Conservation (phyloP, 1,140 invertebrate species). For the Chironomus tepperi region DNA sequence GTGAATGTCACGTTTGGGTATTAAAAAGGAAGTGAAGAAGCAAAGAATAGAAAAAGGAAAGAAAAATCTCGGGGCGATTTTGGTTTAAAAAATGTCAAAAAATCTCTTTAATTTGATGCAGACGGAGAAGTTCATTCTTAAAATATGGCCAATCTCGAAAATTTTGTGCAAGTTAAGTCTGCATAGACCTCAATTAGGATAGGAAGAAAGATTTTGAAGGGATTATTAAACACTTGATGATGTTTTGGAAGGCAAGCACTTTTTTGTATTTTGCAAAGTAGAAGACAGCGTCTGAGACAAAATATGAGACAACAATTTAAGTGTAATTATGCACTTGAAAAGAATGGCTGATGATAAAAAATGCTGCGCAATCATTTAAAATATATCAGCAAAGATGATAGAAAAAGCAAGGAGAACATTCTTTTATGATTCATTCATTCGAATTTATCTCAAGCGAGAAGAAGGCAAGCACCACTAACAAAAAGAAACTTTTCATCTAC, state of each 20-base stretch:
- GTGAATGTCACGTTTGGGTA: conserved; percentile 11
- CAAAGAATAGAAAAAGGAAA: background rate
- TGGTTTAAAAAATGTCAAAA: background rate
- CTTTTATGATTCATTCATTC: conserved; percentile 9
- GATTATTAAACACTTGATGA: conserved; percentile 19
- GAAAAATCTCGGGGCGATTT: background rate
- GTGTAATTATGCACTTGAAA: conserved; percentile 23
- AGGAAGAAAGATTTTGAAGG: background rate
- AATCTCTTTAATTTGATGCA: conserved; percentile 8
- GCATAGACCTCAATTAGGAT: conserved; percentile 12
- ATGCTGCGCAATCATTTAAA: conserved; percentile 17
- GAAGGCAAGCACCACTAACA: no score
- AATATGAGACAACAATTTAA: conserved; percentile 9
- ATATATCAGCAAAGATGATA: background rate
- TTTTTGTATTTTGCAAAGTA: background rate
- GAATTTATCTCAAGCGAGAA: background rate
- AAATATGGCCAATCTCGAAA: background rate
- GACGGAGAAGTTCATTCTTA: background rate
- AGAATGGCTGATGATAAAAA: background rate
- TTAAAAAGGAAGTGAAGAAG: background rate
- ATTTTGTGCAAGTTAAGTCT: background rate
- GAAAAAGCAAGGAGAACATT: background rate
- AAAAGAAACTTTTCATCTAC: background rate
- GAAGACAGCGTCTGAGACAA: conserved; percentile 11
- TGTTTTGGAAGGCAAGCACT: background rate